Evolutionary conservation across 2,797 vertebrate genomes (phyloP).

Genomic region (Pristis pectinata): DNA sequence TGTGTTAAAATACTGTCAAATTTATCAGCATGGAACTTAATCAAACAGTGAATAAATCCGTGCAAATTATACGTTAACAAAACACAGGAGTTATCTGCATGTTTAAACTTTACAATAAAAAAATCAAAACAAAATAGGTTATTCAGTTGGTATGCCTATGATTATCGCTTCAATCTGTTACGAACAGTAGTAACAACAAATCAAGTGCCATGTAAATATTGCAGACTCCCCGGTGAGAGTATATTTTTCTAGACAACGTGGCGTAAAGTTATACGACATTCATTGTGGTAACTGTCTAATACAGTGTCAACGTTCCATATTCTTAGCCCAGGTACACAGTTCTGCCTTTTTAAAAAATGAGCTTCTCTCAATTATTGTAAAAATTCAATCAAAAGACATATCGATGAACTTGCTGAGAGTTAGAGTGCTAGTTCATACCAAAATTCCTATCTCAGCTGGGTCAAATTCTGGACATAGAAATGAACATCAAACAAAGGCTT

Average conservation of each 20-base stretch:
- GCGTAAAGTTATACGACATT: not conserved
- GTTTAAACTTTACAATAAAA: conserved; percentile 7
- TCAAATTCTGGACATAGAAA: not conserved
- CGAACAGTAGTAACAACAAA: not conserved
- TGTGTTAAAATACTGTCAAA: not conserved
- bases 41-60: not conserved
- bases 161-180: not conserved
- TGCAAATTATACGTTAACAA: not conserved
- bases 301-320: not conserved
- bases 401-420: not conserved
- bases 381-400: not conserved
- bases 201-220: not conserved
- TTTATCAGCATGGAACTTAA: not conserved
- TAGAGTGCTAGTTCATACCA: too few relatives aligned
- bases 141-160: not conserved
- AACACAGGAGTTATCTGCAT: not conserved
- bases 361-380: not conserved
- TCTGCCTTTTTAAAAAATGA: not conserved
- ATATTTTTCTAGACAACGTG: not conserved
- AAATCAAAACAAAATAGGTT: not conserved
- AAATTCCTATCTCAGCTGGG: not conserved
- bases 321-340: not conserved
- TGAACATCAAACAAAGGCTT: not conserved
- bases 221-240: not conserved
- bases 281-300: not conserved